A percentile compares a stretch with the other conserved stretches of the same genome.
Conservation (phyloP, 2,888 invertebrate genomes). For the Ecliptopera silaceata region DNA sequence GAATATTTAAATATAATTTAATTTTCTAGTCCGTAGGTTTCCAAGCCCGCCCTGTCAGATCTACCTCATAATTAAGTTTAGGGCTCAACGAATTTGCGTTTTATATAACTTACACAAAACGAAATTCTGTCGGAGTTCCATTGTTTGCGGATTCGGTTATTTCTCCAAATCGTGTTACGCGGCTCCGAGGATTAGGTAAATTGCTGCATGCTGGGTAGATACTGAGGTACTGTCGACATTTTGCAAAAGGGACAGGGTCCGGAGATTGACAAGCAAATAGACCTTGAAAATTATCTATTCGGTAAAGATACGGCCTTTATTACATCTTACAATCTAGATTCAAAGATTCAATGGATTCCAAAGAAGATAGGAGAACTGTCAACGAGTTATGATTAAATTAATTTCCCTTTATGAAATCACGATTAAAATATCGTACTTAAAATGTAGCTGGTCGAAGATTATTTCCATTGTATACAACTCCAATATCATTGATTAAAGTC, state of each 20-base stretch:
- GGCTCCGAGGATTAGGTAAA: slow-evolving; percentile 30
- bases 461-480: too few relatives aligned
- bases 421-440: too few relatives aligned
- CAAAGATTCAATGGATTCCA: too few relatives aligned
- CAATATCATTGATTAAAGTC: too few relatives aligned
- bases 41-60: not conserved
- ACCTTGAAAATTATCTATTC: not conserved
- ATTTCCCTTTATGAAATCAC: too few relatives aligned
- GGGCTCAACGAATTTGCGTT: slow-evolving; percentile 52
- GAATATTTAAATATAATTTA: too few relatives aligned
- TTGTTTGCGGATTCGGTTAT: slow-evolving; percentile 59
- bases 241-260: not conserved
- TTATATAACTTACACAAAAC: slow-evolving; percentile 45
- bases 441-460: too few relatives aligned
- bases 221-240: not conserved
- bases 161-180: slow-evolving; percentile 52
- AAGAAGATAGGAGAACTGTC: too few relatives aligned
- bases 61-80: slow-evolving; percentile 52
- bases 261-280: not conserved
- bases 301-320: too few relatives aligned
- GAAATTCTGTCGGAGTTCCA: slow-evolving; percentile 45
- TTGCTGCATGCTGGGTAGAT: slow-evolving; percentile 9
- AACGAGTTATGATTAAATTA: too few relatives aligned
- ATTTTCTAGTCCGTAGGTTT: too few relatives aligned
- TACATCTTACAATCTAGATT: too few relatives aligned